phyloP scores from a whole-genome alignment of 2,797 vertebrate species.

The Garrulus glandarius region DNA sequence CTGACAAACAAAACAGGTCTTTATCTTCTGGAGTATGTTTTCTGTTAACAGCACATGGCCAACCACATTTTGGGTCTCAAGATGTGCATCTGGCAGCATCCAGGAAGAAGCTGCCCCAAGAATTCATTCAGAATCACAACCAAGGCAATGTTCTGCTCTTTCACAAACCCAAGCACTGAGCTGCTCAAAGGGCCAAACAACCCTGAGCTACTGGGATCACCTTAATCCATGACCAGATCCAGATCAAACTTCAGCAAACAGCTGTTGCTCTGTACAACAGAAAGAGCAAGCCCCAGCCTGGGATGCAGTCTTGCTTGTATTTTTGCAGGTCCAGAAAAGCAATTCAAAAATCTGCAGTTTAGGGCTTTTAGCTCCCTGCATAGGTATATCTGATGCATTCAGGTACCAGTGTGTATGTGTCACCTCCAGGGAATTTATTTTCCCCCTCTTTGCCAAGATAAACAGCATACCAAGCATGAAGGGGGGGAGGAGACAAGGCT shows the following conservation, averaged over 20 bases:
- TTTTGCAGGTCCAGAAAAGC: background rate
- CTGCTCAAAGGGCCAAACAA: background rate
- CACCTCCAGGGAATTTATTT: slow-evolving; percentile 55
- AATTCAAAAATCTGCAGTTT: background rate
- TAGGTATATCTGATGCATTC: background rate
- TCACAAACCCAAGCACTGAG: fast-evolving
- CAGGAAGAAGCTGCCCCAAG: background rate
- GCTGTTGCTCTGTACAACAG: fast-evolving
- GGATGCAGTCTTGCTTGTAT: background rate
- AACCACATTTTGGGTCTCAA: background rate
- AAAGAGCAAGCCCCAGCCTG: background rate
- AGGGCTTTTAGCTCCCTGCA: background rate
- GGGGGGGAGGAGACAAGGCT: slow-evolving; percentile 30
- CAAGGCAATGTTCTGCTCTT: background rate
- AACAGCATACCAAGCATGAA: slow-evolving; percentile 48
- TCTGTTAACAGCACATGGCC: background rate
- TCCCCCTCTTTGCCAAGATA: slow-evolving; percentile 50
- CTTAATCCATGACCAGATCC: background rate
- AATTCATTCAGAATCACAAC: background rate
- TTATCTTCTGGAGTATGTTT: background rate
- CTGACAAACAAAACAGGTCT: background rate
- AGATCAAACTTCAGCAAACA: background rate
- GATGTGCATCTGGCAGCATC: background rate
- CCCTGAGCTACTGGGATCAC: background rate
- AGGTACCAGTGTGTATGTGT: background rate